Conservation (phyloP, 2,888 invertebrate species). For the Synergus itoensis region DNA sequence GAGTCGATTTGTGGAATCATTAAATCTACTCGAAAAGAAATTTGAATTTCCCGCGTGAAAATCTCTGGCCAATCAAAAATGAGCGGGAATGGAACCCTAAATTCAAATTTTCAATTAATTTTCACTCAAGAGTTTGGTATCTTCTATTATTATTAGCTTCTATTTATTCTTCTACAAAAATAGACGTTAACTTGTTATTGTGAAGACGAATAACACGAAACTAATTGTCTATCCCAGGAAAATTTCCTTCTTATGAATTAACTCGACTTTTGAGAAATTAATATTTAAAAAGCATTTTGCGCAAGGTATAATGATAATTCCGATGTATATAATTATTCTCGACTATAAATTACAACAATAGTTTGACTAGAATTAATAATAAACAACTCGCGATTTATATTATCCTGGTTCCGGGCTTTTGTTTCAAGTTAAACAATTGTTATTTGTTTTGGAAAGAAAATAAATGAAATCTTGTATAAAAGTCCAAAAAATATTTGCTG, state of each 20-base stretch:
- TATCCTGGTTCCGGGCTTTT: neutral
- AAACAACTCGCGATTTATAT: neutral
- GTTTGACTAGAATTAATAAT: neutral
- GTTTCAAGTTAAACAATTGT: conserved; percentile 1
- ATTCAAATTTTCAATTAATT: neutral
- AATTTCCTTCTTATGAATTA: neutral
- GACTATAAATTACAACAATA: conserved; percentile 7
- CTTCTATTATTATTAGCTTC: too few relatives aligned
- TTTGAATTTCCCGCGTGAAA: conserved; percentile 8
- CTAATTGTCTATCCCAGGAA: neutral
- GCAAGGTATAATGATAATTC: neutral
- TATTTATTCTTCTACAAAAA: too few relatives aligned
- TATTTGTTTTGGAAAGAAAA: neutral
- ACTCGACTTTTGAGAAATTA: neutral
- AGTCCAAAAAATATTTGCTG: neutral
- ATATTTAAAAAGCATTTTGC: neutral
- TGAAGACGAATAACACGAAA: too few relatives aligned
- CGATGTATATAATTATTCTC: neutral
- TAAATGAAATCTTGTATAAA: neutral
- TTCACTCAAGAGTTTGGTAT: neutral
- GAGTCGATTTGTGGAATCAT: too few relatives aligned
- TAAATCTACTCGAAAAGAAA: neutral
- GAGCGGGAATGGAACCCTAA: too few relatives aligned
- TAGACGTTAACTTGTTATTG: too few relatives aligned
- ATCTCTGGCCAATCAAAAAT: too few relatives aligned